A percentile compares a stretch with the other conserved stretches of the same genome.
phyloP scores from a whole-genome alignment of 2,113 vertebrate species.

The Tragelaphus buxtoni region DNA sequence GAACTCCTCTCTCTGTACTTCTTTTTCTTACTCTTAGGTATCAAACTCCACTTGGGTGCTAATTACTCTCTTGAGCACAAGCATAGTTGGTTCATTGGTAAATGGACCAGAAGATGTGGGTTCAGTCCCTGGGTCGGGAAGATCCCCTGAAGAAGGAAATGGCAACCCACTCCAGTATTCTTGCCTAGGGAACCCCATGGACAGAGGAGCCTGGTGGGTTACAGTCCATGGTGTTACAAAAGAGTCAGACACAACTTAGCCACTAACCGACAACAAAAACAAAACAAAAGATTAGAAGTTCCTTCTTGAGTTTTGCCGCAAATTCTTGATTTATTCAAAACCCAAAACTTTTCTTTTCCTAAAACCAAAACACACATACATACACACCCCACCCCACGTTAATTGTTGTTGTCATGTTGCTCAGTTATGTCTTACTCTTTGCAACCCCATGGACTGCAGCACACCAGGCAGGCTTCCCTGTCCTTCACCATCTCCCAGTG shows the following conservation, averaged over 20 bases:
- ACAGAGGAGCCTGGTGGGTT: neutral
- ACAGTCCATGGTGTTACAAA: neutral
- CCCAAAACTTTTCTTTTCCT: neutral
- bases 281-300: neutral
- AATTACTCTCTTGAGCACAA: neutral
- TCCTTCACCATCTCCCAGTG: neutral
- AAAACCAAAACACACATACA: neutral
- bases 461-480: neutral
- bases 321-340: neutral
- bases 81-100: neutral
- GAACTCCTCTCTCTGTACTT: neutral
- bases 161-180: neutral
- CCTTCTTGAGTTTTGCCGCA: neutral
- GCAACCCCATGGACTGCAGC: neutral
- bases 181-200: neutral
- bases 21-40: neutral
- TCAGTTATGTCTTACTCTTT: neutral
- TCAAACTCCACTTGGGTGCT: too few relatives aligned
- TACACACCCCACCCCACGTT: neutral
- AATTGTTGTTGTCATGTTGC: neutral
- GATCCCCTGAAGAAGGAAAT: neutral
- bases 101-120: neutral
- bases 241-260: neutral
- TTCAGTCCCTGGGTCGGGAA: neutral
- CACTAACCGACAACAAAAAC: neutral